Evolutionary conservation across 2,888 invertebrate genomes (phyloP).

Genomic region (Julus scanicus): DNA sequence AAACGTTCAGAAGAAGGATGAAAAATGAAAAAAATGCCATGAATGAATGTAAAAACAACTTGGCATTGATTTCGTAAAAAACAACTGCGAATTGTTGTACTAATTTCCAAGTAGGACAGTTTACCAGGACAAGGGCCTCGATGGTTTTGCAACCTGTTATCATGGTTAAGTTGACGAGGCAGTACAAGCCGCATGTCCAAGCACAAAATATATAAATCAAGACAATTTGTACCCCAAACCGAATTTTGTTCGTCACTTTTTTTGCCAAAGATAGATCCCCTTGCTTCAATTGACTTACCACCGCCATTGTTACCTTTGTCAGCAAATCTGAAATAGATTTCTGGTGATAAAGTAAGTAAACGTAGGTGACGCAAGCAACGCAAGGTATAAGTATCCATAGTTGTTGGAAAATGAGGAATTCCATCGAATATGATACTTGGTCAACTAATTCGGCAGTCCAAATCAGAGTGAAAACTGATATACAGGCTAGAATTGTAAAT

Average conservation of each 20-base stretch:
- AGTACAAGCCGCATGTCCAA: neutral
- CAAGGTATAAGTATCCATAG: neutral
- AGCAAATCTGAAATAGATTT: neutral
- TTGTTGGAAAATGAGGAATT: neutral
- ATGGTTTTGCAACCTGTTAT: neutral
- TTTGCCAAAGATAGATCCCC: neutral
- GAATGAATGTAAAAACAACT: neutral
- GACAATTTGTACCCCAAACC: neutral
- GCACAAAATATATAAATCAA: neutral
- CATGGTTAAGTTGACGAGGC: neutral
- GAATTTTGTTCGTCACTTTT: neutral
- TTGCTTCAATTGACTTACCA: neutral
- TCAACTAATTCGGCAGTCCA: neutral
- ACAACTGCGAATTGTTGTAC: neutral
- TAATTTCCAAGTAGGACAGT: neutral
- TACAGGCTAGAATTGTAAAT: neutral
- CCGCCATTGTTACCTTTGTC: neutral
- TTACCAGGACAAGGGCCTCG: neutral
- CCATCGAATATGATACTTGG: neutral
- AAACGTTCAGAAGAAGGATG: neutral
- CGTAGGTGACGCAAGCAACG: neutral
- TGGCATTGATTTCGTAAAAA: neutral
- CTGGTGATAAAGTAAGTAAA: neutral
- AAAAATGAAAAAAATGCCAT: slow-evolving; percentile 20
- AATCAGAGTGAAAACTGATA: neutral